Percentiles rank a stretch among this genome's conserved stretches.
Evolutionary conservation across 2,888 invertebrate genomes (phyloP).

Genomic region (Caenorhabditis afra): DNA sequence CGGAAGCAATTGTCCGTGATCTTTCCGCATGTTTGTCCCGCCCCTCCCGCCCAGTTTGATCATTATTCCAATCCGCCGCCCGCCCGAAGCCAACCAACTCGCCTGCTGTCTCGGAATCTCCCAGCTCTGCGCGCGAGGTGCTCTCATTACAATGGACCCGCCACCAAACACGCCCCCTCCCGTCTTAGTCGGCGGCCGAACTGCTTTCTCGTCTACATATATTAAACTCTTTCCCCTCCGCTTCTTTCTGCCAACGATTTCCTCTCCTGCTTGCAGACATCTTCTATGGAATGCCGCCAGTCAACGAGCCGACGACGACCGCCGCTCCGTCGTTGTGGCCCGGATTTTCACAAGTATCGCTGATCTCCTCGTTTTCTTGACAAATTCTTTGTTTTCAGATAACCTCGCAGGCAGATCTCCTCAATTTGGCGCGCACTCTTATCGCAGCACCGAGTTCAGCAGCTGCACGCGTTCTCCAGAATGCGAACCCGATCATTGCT

Average conservation of each 20-base stretch:
- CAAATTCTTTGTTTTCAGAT: slow-evolving; percentile 21
- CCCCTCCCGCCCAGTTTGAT: slow-evolving; percentile 23
- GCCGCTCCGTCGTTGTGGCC: slow-evolving; percentile 40
- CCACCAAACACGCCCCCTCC: background rate
- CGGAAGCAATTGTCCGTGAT: slow-evolving; percentile 27
- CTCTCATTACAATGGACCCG: slow-evolving; percentile 46
- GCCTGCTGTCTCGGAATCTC: slow-evolving; percentile 18
- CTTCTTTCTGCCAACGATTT: background rate
- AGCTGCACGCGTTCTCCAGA: slow-evolving; percentile 30
- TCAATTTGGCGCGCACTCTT: slow-evolving; percentile 37
- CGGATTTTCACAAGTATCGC: slow-evolving; percentile 26
- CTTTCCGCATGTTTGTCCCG: slow-evolving; percentile 20
- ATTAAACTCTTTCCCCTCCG: slow-evolving; percentile 1
- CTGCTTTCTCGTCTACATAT: slow-evolving; percentile 15
- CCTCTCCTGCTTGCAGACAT: slow-evolving; percentile 26
- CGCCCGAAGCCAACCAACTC: slow-evolving; percentile 41
- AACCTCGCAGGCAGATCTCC: slow-evolving; percentile 46
- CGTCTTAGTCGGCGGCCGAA: background rate
- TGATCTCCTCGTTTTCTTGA: slow-evolving; percentile 6
- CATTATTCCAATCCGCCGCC: slow-evolving; percentile 35
- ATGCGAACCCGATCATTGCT: slow-evolving; percentile 52
- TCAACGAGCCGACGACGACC: slow-evolving; percentile 49
- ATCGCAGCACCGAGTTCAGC: slow-evolving; percentile 18
- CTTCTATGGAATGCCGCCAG: slow-evolving; percentile 58
- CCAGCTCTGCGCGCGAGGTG: slow-evolving; percentile 27